A percentile compares a stretch with the other conserved stretches of the same genome.
These are phyloP conservation scores for Dasypolia templi DNA, from an alignment of 2,888 invertebrate genomes.

Conservation along the genomic window DNA sequence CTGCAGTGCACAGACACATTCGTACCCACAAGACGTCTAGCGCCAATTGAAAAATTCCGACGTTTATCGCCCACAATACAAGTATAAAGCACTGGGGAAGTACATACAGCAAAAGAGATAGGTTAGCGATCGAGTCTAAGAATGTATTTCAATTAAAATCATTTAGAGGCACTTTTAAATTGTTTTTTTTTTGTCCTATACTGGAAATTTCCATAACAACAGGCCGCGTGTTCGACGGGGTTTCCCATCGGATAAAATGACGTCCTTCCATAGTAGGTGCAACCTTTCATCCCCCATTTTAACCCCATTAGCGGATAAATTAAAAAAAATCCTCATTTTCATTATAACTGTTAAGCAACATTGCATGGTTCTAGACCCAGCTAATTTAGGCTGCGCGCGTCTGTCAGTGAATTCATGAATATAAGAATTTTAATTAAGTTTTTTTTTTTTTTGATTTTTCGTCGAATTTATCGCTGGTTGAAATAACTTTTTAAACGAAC, in stretches of 20 bases:
- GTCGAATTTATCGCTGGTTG: background rate
- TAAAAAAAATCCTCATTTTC: background rate
- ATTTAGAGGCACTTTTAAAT: background rate
- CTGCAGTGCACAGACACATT: conserved; percentile 51
- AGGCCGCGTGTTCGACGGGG: no score
- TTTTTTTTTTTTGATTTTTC: background rate
- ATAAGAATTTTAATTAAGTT: background rate
- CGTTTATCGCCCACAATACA: conserved; percentile 39
- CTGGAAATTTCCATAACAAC: no score
- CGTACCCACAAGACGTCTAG: conserved; percentile 22
- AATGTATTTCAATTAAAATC: background rate
- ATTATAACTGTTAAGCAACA: background rate
- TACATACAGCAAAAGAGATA: background rate
- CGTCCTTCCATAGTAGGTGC: no score
- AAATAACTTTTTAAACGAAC: no score
- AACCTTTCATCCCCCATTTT: background rate
- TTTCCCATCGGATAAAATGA: background rate
- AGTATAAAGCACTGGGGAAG: conserved; percentile 16
- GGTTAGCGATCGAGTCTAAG: background rate
- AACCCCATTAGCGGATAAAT: background rate
- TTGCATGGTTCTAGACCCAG: background rate
- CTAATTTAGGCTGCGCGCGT: background rate
- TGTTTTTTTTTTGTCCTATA: no score
- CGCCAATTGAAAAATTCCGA: conserved; percentile 65
- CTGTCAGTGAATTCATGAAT: background rate